These are phyloP conservation scores for Spongilla lacustris DNA, from an alignment of 37 sponge, comb jelly and placozoan species.

Conservation along the genomic window DNA sequence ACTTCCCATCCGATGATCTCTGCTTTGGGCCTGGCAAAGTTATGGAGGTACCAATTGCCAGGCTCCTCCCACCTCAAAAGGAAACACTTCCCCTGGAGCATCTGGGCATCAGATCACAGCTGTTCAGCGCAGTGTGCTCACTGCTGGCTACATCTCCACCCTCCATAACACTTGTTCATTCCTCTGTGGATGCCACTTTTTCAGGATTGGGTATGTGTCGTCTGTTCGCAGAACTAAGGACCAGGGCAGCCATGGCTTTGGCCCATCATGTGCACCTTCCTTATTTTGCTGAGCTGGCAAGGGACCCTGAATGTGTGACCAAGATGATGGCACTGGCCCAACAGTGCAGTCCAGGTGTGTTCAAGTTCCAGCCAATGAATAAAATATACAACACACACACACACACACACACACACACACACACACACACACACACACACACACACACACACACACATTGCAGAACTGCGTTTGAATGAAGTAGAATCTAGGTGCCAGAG, in stretches of 20 bases:
- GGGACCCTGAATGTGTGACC: slow-evolving; percentile 7
- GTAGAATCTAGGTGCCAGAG: slow-evolving; percentile 79
- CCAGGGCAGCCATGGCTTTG: slow-evolving; percentile 60
- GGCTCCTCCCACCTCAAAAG: slow-evolving; percentile 58
- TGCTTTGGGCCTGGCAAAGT: slow-evolving; percentile 56
- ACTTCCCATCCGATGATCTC: slow-evolving; percentile 51
- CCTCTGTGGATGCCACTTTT: slow-evolving; percentile 51
- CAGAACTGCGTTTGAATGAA: slow-evolving; percentile 73
- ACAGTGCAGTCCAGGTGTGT: slow-evolving; percentile 47
- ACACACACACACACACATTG: neutral
- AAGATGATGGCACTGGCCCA: slow-evolving; percentile 47
- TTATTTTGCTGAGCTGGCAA: slow-evolving; percentile 17
- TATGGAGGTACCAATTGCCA: slow-evolving; percentile 76
- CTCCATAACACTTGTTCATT: slow-evolving; percentile 44
- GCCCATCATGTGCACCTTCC: slow-evolving; percentile 45
- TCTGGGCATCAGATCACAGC: slow-evolving; percentile 23
- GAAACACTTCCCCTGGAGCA: slow-evolving; percentile 66
- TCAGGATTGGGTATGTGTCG: slow-evolving; percentile 64
- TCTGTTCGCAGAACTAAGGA: slow-evolving; percentile 73
- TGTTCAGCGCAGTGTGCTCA: slow-evolving; percentile 50
- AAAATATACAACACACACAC: neutral
- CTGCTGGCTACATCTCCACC: slow-evolving; percentile 38
- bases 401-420: neutral
- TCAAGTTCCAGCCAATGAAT: neutral
- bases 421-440: neutral